These are phyloP conservation scores for Scomber colias DNA, from an alignment of 2,113 vertebrate genomes.

Conservation along the genomic window DNA sequence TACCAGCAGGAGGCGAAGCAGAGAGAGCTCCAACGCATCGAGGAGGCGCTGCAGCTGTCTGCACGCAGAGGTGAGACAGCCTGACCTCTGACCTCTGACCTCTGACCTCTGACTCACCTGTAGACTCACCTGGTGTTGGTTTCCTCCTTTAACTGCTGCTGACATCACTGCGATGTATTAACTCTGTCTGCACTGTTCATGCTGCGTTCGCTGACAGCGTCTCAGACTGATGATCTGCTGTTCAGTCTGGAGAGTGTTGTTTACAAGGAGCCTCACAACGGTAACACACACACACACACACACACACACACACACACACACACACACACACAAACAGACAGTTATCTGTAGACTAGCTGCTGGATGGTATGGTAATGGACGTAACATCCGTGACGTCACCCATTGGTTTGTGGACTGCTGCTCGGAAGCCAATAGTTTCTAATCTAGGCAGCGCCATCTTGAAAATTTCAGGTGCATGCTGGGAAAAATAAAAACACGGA, in stretches of 20 bases:
- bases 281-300: constrained; percentile 82
- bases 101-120: neutral
- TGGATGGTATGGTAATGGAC: no score
- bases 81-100: neutral
- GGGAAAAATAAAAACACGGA: no score
- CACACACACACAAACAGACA: neutral
- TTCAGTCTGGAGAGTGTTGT: constrained; percentile 92
- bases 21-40: constrained; percentile 92
- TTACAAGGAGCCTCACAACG: constrained; percentile 90
- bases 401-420: no score
- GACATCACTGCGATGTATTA: constrained; percentile 8
- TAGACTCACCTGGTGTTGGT: no score
- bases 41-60: constrained; percentile 92
- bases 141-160: no score
- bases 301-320: neutral
- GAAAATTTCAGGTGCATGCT: no score
- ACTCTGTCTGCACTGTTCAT: constrained; percentile 69
- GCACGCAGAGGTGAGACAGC: constrained; percentile 88
- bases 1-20: constrained; percentile 94
- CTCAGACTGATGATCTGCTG: constrained; percentile 88
- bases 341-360: no score
- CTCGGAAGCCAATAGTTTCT: no score
- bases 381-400: no score
- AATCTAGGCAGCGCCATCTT: no score
- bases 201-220: constrained; percentile 87